Evolutionary conservation across 2,888 invertebrate species (phyloP).

Genomic region (Eilema depressum): DNA sequence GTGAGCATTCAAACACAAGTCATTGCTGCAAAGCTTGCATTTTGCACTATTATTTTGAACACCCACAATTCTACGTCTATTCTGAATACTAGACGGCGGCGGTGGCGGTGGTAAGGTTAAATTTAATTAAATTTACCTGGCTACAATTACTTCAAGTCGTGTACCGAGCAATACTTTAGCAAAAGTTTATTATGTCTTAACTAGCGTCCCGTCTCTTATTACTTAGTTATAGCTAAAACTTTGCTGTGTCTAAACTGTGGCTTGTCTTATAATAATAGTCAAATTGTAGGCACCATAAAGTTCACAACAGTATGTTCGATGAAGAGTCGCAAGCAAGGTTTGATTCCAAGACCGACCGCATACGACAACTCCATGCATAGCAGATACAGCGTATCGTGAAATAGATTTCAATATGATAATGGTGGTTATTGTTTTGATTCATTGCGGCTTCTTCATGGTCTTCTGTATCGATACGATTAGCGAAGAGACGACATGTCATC

Average conservation of each 20-base stretch:
- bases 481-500: too few species aligned
- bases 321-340: background rate
- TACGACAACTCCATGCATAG: too few species aligned
- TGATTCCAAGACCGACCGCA: too few species aligned
- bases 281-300: conserved; percentile 37
- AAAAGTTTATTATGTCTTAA: conserved; percentile 62
- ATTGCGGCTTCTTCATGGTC: too few species aligned
- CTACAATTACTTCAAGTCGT: conserved; percentile 12
- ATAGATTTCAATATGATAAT: too few species aligned
- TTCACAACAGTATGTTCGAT: background rate
- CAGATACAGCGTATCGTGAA: too few species aligned
- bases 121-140: background rate
- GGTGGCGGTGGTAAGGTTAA: background rate
- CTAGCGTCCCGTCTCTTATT: conserved; percentile 58
- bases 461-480: too few species aligned
- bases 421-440: too few species aligned
- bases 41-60: background rate
- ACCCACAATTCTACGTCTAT: background rate
- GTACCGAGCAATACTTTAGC: conserved; percentile 36
- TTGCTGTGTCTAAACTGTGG: conserved; percentile 47
- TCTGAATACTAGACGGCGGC: background rate
- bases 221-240: conserved; percentile 64
- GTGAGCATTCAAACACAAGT: background rate
- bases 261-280: conserved; percentile 44
- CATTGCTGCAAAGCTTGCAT: background rate